Conservation (phyloP, 64 coral and sea anemone genomes). For the Dendrophyllia cribrosa region DNA sequence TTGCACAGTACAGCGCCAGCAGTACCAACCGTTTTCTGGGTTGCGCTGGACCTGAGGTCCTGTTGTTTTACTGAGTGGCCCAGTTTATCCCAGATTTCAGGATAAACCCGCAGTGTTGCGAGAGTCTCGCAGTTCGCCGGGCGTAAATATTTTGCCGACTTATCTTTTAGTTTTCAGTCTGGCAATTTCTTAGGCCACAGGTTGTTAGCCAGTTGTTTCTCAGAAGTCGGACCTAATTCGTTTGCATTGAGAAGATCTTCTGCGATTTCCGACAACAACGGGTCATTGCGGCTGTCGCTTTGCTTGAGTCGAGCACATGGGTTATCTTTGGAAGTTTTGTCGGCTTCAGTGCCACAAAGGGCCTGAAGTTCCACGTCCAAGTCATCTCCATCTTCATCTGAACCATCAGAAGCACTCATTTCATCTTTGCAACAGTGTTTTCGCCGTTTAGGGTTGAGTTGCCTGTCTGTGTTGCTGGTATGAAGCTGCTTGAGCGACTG, state of each 20-base stretch:
- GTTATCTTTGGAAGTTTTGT: slow-evolving; percentile 4
- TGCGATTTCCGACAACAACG: slow-evolving; percentile 49
- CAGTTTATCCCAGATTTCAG: slow-evolving; percentile 50
- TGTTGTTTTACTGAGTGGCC: slow-evolving; percentile 32
- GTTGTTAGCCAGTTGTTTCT: slow-evolving; percentile 19
- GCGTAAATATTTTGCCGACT: slow-evolving; percentile 51
- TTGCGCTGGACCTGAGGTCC: slow-evolving; percentile 28
- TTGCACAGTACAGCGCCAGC: slow-evolving; percentile 4
- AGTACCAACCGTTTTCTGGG: slow-evolving; percentile 16
- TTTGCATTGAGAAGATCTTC: slow-evolving; percentile 16
- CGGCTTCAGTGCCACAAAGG: slow-evolving; percentile 23
- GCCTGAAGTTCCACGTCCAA: slow-evolving; percentile 11
- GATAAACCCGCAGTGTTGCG: slow-evolving; percentile 8
- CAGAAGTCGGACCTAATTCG: slow-evolving; percentile 10
- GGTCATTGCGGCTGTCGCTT: slow-evolving; percentile 20
- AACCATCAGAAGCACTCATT: slow-evolving; percentile 16
- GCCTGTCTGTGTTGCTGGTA: background rate
- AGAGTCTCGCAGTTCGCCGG: slow-evolving; percentile 37
- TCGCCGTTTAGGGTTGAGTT: background rate
- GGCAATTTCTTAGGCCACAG: slow-evolving; percentile 20
- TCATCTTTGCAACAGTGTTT: background rate
- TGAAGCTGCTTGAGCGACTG: slow-evolving; percentile 40
- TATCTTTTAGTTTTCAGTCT: slow-evolving; percentile 38
- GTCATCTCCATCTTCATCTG: slow-evolving; percentile 51
- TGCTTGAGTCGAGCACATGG: slow-evolving; percentile 30